Evolutionary conservation across 2,888 invertebrate genomes (phyloP).

Genomic region (Macropis europaea): DNA sequence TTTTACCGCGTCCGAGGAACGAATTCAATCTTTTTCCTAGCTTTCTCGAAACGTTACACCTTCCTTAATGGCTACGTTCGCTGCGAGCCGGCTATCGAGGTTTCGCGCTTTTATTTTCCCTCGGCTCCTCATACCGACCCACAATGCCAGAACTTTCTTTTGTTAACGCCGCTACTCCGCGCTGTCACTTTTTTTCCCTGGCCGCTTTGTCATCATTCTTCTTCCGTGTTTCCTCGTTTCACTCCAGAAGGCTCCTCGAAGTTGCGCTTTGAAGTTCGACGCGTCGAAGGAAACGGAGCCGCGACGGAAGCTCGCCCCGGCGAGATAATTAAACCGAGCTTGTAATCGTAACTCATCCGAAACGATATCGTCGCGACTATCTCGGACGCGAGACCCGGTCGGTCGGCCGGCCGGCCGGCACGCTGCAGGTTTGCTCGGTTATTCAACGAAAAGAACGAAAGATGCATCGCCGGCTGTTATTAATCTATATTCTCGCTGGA

Average conservation of each 20-base stretch:
- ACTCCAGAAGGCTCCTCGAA: neutral
- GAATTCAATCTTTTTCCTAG: too few species aligned
- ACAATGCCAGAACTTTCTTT: slow-evolving; percentile 3
- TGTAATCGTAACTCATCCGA: too few species aligned
- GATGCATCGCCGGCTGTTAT: slow-evolving; percentile 20
- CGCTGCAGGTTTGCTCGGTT: too few species aligned
- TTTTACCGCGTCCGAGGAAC: neutral
- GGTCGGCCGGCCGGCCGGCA: too few species aligned
- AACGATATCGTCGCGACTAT: too few species aligned
- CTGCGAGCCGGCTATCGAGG: neutral
- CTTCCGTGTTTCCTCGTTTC: slow-evolving; percentile 1
- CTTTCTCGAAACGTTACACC: neutral
- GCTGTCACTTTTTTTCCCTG: neutral
- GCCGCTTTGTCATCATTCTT: slow-evolving; percentile 17
- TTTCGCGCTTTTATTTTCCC: slow-evolving; percentile 1
- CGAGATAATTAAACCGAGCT: too few species aligned
- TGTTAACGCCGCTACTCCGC: slow-evolving; percentile 5
- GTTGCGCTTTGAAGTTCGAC: neutral
- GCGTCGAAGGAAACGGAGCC: neutral
- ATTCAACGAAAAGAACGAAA: neutral
- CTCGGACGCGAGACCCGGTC: too few species aligned
- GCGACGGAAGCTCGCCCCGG: neutral
- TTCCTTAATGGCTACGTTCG: neutral
- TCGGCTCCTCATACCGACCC: neutral
- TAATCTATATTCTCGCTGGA: slow-evolving; percentile 22